These are phyloP conservation scores for Tonatia bakeri DNA, from an alignment of 2,113 vertebrate genomes.

Conservation along the genomic window DNA sequence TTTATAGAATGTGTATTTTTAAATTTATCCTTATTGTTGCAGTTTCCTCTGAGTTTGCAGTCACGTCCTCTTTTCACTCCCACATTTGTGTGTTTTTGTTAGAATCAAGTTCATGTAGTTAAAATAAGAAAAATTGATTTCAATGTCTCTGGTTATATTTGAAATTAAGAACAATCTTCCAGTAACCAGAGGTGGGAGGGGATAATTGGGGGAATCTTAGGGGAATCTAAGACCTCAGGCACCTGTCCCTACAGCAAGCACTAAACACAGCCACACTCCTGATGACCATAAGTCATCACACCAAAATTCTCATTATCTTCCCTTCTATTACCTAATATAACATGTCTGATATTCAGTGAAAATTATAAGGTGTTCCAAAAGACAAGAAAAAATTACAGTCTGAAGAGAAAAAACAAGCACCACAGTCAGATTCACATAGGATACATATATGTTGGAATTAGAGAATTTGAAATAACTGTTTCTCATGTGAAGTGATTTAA, in stretches of 20 bases:
- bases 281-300: no score
- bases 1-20: not conserved
- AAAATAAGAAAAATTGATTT: not conserved
- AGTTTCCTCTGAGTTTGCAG: not conserved
- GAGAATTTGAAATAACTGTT: not conserved
- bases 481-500: not conserved
- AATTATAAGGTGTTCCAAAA: not conserved
- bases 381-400: not conserved
- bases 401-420: not conserved
- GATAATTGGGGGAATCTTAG: no score
- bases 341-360: not conserved
- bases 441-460: not conserved
- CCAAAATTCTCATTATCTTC: not conserved
- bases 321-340: not conserved
- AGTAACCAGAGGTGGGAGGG: no score
- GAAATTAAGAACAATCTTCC: no score
- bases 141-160: no score
- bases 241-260: not conserved
- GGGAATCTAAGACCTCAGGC: not conserved
- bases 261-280: not conserved
- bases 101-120: not conserved
- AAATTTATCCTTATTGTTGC: not conserved
- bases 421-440: not conserved
- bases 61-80: not conserved
- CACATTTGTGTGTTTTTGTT: not conserved